Base-by-base conservation (phyloP, 2,797 vertebrate species). In the Hipposideros larvatus region DNA sequence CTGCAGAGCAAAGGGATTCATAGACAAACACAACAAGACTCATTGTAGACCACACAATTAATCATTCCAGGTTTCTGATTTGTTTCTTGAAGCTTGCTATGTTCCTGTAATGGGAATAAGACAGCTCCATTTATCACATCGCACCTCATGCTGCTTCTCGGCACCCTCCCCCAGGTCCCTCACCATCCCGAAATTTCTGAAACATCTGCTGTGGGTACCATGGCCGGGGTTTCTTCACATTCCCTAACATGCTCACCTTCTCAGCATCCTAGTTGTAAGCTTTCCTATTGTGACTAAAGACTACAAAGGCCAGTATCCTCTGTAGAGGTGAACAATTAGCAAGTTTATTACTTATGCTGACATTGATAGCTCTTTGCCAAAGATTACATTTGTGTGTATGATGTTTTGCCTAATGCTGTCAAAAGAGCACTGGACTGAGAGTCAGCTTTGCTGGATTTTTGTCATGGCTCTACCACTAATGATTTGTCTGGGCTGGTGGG, bases 81-180 rank as follows among this genome's bases (percentile, higher is more conserved):
- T 97, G 95, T 96, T 97, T 96, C 94, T 97, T 90, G 78, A 96
- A 98, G 96, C 86, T 94, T 96, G 75, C 94, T 97, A 93, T 98
- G 96, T 98, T 98, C 91, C 84, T 88, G 57, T 98, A 98, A 98
- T 98, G 95, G 97, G 96, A 97, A 98, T 98, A 85, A 98, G 97
- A 97, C 97, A 97, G 97, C 96, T 97, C 93, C 96, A 98, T 98
- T 98, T 90, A 98, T 98, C 97, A 98, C 61, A 55, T 48, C 2
- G 3, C 31, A 90, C 95, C 84, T 92, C 92, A 87, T 89, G 73
- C 96, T 96, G 96, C 77, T 97, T 73, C 93, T 95, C 37, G 1
- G 95, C 79, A 93, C 79, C 71, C 53, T 89, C 95, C 91, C 91
- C 79, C 2, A 2, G 95, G 86, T 57, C 93, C 90, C 75, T 92